These are phyloP conservation scores for Drosophila arizonae DNA, from an alignment of 1,140 invertebrate genomes.

Conservation along the genomic window DNA sequence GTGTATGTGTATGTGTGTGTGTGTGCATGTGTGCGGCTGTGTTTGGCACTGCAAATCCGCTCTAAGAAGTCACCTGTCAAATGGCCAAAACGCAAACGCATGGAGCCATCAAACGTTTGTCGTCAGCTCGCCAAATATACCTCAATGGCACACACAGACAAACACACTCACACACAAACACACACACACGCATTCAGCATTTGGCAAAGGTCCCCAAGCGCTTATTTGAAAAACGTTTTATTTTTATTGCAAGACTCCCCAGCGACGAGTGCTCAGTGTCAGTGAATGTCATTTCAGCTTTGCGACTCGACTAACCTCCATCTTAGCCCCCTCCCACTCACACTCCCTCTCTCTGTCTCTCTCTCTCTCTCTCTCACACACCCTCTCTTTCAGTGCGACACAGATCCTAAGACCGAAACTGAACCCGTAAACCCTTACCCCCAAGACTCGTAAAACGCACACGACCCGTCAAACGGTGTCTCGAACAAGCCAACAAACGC, in stretches of 20 bases:
- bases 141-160: constrained; percentile 20
- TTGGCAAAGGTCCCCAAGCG: constrained; percentile 55
- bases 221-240: constrained; percentile 80
- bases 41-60: constrained; percentile 9
- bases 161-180: background rate
- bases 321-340: background rate
- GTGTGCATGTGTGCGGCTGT: background rate
- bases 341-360: background rate
- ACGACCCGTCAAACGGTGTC: constrained; percentile 1
- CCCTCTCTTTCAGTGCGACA: background rate
- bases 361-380: too few relatives aligned
- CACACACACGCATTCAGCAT: constrained; percentile 6
- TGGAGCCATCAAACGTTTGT: constrained; percentile 44
- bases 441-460: background rate
- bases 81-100: constrained; percentile 20
- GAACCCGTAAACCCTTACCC: background rate
- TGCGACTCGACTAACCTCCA: background rate
- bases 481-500: background rate
- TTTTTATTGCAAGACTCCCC: constrained; percentile 75
- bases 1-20: background rate
- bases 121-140: constrained; percentile 26
- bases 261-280: constrained; percentile 76
- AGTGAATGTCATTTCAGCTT: constrained; percentile 76
- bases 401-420: background rate
- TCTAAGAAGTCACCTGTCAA: constrained; percentile 29